Conservation (phyloP, 2,113 vertebrate genomes). For the Excalfactoria chinensis region DNA sequence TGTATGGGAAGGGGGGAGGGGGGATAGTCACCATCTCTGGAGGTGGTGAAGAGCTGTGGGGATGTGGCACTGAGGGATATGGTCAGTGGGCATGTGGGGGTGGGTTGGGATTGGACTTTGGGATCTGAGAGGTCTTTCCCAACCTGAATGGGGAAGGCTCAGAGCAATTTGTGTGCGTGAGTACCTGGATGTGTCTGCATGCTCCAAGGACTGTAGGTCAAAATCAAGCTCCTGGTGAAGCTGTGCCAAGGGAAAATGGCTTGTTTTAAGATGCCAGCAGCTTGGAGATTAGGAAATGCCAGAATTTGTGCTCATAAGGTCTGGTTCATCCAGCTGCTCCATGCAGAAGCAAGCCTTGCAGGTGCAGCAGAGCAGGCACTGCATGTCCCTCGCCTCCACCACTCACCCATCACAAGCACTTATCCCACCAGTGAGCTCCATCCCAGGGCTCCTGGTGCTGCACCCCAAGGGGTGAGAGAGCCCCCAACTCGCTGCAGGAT, state of each 20-base stretch:
- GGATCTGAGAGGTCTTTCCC: background rate
- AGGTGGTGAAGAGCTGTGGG: background rate
- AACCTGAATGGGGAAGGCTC: background rate
- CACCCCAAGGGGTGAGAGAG: background rate
- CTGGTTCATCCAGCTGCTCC: background rate
- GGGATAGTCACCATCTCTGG: background rate
- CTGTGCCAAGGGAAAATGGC: accelerated
- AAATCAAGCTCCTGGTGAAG: accelerated
- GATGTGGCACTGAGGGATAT: no score
- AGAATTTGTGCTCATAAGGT: background rate
- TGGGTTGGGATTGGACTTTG: background rate
- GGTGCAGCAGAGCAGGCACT: background rate
- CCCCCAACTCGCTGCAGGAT: accelerated
- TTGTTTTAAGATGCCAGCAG: accelerated
- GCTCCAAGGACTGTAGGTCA: no score
- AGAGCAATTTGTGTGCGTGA: accelerated
- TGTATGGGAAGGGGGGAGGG: no score
- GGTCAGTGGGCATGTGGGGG: no score
- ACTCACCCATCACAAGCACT: background rate
- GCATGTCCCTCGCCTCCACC: background rate
- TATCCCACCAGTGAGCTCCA: background rate
- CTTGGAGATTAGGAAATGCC: background rate
- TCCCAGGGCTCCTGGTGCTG: background rate
- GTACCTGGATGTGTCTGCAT: background rate
- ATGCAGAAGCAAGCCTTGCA: background rate